Evolutionary conservation across 2,797 vertebrate genomes (phyloP).

Genomic region (Heterohyrax brucei): DNA sequence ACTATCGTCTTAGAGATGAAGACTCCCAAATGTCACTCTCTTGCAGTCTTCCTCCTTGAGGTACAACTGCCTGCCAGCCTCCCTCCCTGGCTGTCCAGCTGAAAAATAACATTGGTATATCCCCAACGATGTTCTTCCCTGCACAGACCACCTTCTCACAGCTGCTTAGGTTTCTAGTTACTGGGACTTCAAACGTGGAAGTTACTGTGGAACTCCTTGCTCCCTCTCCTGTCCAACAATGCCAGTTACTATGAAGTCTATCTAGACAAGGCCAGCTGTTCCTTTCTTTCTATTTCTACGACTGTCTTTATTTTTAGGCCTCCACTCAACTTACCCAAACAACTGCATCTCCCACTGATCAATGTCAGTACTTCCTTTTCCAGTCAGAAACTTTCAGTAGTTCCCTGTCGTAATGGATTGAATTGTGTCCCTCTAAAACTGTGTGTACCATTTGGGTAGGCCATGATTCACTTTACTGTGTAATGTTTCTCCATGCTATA

Average conservation of each 20-base stretch:
- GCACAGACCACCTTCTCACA: neutral
- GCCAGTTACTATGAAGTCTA: neutral
- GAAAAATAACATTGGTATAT: neutral
- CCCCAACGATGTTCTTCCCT: neutral
- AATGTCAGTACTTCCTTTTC: neutral
- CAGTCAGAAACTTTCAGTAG: neutral
- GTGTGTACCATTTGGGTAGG: no score
- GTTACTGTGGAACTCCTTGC: neutral
- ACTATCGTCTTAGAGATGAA: neutral
- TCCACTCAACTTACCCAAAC: neutral
- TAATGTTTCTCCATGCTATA: no score
- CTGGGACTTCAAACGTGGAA: slow-evolving; percentile 1
- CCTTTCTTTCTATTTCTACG: neutral
- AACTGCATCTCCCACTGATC: neutral
- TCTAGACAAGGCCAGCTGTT: neutral
- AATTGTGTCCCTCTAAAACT: no score
- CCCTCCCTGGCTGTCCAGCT: slow-evolving; percentile 6
- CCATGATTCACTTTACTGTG: no score
- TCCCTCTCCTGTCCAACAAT: neutral
- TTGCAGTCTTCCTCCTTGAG: neutral
- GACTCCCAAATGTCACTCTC: neutral
- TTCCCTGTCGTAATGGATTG: neutral
- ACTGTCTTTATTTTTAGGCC: neutral
- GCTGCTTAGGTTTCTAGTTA: neutral
- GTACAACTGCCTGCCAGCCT: neutral